These are phyloP conservation scores for Dinoponera quadriceps DNA, from an alignment of 1,140 invertebrate species.

Conservation along the genomic window DNA sequence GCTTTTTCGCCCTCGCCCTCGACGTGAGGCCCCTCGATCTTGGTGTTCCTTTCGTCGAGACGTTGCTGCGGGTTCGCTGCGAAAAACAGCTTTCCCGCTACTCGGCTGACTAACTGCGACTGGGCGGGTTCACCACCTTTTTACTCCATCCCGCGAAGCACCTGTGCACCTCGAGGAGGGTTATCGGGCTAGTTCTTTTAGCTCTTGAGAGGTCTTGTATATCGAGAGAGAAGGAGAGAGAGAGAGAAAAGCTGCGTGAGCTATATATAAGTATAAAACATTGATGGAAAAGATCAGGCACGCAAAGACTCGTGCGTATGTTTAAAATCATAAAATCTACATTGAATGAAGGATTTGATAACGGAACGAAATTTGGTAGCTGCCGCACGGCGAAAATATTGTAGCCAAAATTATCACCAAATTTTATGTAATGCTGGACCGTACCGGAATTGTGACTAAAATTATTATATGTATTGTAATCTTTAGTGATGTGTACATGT, in stretches of 20 bases:
- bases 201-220: background rate
- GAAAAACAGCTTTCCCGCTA: conserved; percentile 33
- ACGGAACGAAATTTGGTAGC: too few relatives aligned
- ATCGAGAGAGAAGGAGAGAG: background rate
- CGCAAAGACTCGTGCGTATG: background rate
- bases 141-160: conserved; percentile 11
- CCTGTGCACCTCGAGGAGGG: conserved; percentile 10
- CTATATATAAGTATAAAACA: conserved; percentile 16
- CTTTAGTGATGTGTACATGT: too few relatives aligned
- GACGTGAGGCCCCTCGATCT: conserved; percentile 36
- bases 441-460: too few relatives aligned
- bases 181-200: conserved; percentile 15
- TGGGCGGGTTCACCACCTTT: conserved; percentile 20
- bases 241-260: too few relatives aligned
- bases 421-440: too few relatives aligned
- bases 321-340: background rate
- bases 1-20: conserved; percentile 25
- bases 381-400: too few relatives aligned
- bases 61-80: conserved; percentile 26
- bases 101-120: conserved; percentile 46
- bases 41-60: conserved; percentile 22
- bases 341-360: too few relatives aligned
- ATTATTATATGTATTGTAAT: too few relatives aligned
- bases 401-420: too few relatives aligned
- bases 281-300: too few relatives aligned